A percentile compares a stretch with the other conserved stretches of the same genome.
These are phyloP conservation scores for Dinoponera quadriceps DNA, from an alignment of 1,140 invertebrate genomes.

Conservation along the genomic window DNA sequence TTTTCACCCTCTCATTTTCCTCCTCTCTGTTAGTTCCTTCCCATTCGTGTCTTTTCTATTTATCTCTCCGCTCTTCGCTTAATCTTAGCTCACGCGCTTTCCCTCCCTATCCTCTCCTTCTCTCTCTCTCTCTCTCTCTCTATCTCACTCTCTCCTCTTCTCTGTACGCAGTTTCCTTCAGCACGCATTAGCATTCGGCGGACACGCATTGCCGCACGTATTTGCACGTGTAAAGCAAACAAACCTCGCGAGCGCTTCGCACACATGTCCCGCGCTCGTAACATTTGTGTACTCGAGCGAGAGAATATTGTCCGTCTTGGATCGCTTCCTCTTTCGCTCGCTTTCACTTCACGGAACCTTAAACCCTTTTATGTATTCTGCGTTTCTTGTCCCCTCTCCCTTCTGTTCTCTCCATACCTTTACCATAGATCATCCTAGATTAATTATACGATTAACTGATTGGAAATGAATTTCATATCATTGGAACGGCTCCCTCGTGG, in stretches of 20 bases:
- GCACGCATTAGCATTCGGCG: constrained; percentile 74
- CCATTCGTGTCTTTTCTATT: neutral
- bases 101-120: neutral
- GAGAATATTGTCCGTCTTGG: constrained; percentile 48
- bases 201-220: constrained; percentile 76
- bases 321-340: constrained; percentile 49
- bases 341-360: constrained; percentile 54
- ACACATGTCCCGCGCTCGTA: constrained; percentile 66
- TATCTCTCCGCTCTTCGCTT: neutral
- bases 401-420: constrained; percentile 10
- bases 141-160: neutral
- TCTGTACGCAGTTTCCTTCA: neutral
- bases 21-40: no score
- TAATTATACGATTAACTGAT: neutral
- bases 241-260: constrained; percentile 67
- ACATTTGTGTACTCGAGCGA: constrained; percentile 61
- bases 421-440: neutral
- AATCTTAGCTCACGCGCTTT: neutral
- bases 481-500: no score
- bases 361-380: constrained; percentile 37
- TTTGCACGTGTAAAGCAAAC: constrained; percentile 80
- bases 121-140: neutral
- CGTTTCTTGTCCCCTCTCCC: neutral
- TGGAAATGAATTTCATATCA: neutral
- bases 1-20: no score